Base-by-base conservation (phyloP, 2,113 vertebrate genomes). In the Nycticebus coucang region DNA sequence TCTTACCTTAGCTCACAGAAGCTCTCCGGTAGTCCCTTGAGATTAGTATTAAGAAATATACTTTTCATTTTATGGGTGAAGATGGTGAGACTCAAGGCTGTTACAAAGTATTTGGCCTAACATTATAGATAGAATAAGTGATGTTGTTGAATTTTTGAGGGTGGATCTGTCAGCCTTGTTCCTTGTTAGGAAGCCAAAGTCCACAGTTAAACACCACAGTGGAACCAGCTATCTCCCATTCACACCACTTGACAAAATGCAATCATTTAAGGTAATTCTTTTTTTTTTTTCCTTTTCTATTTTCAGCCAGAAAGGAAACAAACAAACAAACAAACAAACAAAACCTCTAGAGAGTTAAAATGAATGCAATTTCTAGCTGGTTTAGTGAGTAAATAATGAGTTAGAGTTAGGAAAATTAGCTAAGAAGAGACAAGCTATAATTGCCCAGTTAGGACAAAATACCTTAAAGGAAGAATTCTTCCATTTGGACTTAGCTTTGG, bases 361-460 rank as follows among this genome's bases (percentile, higher is more conserved):
- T 74, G 50, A 92, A 30, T 79, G 15, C 12, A 71, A 17, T 66
- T 91, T 93, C 72, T 87, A 91, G 53, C 59, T 92, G 68, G 11
- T 79, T 87, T 89, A 94, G 94, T 95, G 86, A 95, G 62, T 72
- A 93, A 66, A 8, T 87, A 90, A 64, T 4, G 59, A 53, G 35
- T 75, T 59, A 91, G 69, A 82, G 22, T 72, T 85, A 86, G 87
- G 35, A 75, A 90, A 94, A 95, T 87, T 68, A 93, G 80, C 60
- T 95, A 53, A 69, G 79, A 83, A 77, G 71, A 87, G 26, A 59
- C 62, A 68, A 60, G 57, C 77, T 87, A 92, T 97, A 83, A 78
- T 68, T 95, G 93, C 24, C 45, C 80, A 81, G 71, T 93, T 94
- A 92, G 50, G 33, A 66, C 77, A 80, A 94, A 93, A 91, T 75